Conservation (phyloP, 2,113 vertebrate genomes). For the Calidris pygmaea region DNA sequence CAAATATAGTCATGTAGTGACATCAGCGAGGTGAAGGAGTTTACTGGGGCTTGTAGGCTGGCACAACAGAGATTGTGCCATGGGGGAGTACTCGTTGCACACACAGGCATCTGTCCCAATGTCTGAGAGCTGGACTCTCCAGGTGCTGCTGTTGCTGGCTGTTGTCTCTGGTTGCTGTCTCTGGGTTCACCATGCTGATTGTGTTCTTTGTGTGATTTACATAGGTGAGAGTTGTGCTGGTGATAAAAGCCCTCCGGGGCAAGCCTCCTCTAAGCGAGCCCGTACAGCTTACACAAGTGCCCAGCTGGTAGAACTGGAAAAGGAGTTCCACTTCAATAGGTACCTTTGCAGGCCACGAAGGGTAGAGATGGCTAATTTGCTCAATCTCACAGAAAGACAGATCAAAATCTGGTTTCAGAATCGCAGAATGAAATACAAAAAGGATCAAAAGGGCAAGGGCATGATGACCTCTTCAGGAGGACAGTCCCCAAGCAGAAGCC, state of each 20-base stretch:
- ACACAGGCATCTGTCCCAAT: rapidly evolving
- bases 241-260: conserved; percentile 95
- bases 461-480: conserved; percentile 96
- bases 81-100: rapidly evolving
- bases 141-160: not conserved
- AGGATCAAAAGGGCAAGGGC: conserved; percentile 96
- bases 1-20: not conserved
- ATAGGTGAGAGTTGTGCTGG: conserved; percentile 95
- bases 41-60: not conserved
- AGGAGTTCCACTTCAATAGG: conserved; percentile 99
- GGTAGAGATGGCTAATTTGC: conserved; percentile 97
- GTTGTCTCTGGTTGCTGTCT: not conserved
- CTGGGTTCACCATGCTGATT: conserved; percentile 33
- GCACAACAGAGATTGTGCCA: not conserved
- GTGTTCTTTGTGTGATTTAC: conserved; percentile 76
- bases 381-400: conserved; percentile 97
- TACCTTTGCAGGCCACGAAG: conserved; percentile 95
- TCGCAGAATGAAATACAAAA: conserved; percentile 99
- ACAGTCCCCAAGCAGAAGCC: conserved; percentile 92
- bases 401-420: conserved; percentile 99
- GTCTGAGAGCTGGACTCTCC: not conserved
- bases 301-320: conserved; percentile 99
- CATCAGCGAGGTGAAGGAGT: not conserved
- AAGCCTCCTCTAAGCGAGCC: conserved; percentile 92
- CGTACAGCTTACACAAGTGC: conserved; percentile 98